Evolutionary conservation across 2,797 vertebrate species (phyloP).

Genomic region (Apogon hyalosoma): DNA sequence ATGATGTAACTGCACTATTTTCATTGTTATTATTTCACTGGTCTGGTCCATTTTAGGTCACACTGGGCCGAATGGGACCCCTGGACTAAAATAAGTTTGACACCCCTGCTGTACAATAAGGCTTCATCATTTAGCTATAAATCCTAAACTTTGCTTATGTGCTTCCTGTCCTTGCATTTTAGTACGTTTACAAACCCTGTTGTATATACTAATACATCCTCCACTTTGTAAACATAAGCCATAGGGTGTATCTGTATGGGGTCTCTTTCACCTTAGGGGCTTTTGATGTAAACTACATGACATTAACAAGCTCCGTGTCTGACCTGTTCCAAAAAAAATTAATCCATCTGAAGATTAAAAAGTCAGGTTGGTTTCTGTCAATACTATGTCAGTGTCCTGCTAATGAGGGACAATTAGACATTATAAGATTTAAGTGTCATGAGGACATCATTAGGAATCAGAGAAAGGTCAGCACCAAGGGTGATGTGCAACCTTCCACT

Average conservation of each 20-base stretch:
- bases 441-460: conserved; percentile 39
- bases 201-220: not conserved
- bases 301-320: conserved; percentile 31
- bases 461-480: conserved; percentile 69
- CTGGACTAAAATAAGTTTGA: too few species aligned
- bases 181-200: not conserved
- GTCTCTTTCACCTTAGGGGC: conserved; percentile 30
- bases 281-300: conserved; percentile 48
- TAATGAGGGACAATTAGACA: conserved; percentile 68
- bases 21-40: too few species aligned
- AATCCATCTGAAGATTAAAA: conserved; percentile 34
- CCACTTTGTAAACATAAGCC: conserved; percentile 26
- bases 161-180: too few species aligned
- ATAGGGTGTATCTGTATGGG: not conserved
- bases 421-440: conserved; percentile 37
- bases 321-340: conserved; percentile 26
- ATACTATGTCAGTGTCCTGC: not conserved
- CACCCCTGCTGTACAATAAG: too few species aligned
- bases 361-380: conserved; percentile 24
- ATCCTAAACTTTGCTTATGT: too few species aligned
- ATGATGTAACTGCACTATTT: too few species aligned
- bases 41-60: too few species aligned
- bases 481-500: conserved; percentile 51
- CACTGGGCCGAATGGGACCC: too few species aligned
- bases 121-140: too few species aligned